Conservation (phyloP, 2,888 invertebrate genomes). For the Pharmacophagus antenor region DNA sequence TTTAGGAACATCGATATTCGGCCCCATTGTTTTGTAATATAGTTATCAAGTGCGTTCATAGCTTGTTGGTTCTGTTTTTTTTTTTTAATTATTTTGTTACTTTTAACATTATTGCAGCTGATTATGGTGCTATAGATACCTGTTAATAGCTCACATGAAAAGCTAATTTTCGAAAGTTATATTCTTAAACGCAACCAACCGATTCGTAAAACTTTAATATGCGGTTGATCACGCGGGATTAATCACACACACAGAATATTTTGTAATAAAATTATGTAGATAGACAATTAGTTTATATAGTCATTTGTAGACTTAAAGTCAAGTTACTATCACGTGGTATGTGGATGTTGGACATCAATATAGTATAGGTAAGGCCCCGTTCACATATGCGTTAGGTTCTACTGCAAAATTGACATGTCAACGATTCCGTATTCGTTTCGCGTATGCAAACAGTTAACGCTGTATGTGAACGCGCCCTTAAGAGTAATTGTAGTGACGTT, state of each 20-base stretch:
- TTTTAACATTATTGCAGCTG: slow-evolving; percentile 67
- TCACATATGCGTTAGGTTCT: slow-evolving; percentile 1
- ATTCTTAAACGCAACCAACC: slow-evolving; percentile 8
- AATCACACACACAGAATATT: slow-evolving; percentile 43
- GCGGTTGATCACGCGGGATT: slow-evolving; percentile 31
- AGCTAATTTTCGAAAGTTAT: slow-evolving; percentile 28
- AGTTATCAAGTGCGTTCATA: slow-evolving; percentile 31
- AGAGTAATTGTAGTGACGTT: slow-evolving; percentile 55
- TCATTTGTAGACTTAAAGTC: slow-evolving; percentile 66
- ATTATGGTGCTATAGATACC: slow-evolving; percentile 72
- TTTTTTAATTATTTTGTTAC: slow-evolving; percentile 42
- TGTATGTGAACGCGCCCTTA: slow-evolving; percentile 22
- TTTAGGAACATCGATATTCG: slow-evolving; percentile 32
- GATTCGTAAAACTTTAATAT: slow-evolving; percentile 43
- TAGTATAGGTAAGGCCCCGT: slow-evolving; percentile 35
- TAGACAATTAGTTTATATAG: slow-evolving; percentile 53
- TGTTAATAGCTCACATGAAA: slow-evolving; percentile 45
- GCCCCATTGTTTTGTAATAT: slow-evolving; percentile 35
- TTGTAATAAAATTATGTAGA: slow-evolving; percentile 49
- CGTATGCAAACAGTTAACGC: neutral
- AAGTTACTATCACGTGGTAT: slow-evolving; percentile 45
- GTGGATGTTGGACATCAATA: slow-evolving; percentile 58
- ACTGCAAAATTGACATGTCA: neutral
- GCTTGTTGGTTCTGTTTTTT: slow-evolving; percentile 34
- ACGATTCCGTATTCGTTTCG: neutral